Conservation (phyloP, 2,113 vertebrate species). For the Oreochromis tanganicae region DNA sequence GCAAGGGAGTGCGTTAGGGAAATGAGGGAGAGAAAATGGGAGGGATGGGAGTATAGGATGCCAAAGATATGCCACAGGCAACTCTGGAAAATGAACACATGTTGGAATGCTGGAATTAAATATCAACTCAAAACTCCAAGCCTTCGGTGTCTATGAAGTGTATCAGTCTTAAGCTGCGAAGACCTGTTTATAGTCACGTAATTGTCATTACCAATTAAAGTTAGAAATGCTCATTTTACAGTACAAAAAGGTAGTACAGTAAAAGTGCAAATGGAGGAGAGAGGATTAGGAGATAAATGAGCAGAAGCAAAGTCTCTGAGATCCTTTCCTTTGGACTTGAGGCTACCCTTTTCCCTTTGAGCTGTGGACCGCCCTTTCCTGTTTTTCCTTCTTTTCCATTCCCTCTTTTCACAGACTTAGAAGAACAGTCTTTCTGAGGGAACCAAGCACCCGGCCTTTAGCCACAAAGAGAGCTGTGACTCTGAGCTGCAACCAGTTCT, state of each 20-base stretch:
- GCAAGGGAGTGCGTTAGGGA: background rate
- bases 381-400: conserved; percentile 65
- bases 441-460: background rate
- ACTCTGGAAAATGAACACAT: background rate
- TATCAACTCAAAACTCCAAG: background rate
- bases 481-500: conserved; percentile 6
- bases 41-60: conserved; percentile 29
- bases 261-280: background rate
- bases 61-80: background rate
- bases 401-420: conserved; percentile 23
- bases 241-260: background rate
- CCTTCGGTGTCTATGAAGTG: background rate
- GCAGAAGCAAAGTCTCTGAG: background rate
- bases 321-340: conserved; percentile 3
- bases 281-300: background rate
- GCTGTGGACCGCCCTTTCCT: conserved; percentile 55
- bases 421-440: conserved; percentile 27
- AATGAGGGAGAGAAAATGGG: background rate
- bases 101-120: background rate
- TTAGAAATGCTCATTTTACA: background rate
- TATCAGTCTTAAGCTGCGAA: background rate
- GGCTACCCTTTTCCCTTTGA: conserved; percentile 6
- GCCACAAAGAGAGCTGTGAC: conserved; percentile 18
- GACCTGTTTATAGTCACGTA: background rate
- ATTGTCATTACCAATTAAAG: background rate